Evolutionary conservation across 2,113 vertebrate species (phyloP).

Genomic region (Alosa alosa): DNA sequence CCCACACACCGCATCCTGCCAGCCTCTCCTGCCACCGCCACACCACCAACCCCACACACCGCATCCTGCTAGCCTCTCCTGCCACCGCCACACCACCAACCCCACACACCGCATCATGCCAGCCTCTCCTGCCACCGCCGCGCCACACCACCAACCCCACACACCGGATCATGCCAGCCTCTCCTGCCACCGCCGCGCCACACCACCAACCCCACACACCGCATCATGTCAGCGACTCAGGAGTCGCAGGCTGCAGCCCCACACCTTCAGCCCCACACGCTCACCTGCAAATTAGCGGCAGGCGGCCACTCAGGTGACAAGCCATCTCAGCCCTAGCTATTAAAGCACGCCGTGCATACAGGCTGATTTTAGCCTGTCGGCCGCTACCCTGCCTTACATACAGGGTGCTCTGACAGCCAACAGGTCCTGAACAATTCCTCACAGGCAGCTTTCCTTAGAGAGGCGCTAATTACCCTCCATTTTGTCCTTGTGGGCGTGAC

Average conservation of each 20-base stretch:
- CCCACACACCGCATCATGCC: background rate
- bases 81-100: background rate
- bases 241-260: background rate
- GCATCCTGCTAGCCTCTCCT: background rate
- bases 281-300: conserved; percentile 14
- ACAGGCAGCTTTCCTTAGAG: background rate
- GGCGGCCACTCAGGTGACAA: conserved; percentile 1
- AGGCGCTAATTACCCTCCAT: background rate
- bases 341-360: background rate
- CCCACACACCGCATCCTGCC: background rate
- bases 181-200: background rate
- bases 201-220: background rate
- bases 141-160: background rate
- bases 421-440: background rate
- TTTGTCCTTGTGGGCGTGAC: background rate
- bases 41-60: background rate
- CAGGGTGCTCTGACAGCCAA: background rate
- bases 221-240: background rate
- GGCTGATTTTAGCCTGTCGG: background rate
- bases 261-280: background rate
- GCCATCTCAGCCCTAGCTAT: background rate
- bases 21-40: background rate
- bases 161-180: background rate
- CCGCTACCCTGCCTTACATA: background rate
- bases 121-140: too few species aligned